phyloP scores from a whole-genome alignment of 2,113 vertebrate genomes.

The Chloroceryle aenea region DNA sequence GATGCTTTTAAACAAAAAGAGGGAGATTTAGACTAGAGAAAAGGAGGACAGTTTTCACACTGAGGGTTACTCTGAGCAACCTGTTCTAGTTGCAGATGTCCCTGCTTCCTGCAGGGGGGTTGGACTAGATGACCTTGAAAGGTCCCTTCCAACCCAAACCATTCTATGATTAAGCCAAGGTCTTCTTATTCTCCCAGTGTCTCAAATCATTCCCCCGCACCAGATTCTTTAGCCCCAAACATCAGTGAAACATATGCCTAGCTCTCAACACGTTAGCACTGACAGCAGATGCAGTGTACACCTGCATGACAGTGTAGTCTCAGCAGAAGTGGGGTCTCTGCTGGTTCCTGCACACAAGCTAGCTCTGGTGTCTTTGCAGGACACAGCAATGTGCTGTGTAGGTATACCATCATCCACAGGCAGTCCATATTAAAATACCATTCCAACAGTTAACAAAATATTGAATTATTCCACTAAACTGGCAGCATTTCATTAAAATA shows the following conservation, averaged over 20 bases:
- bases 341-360: background rate
- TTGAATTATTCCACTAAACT: background rate
- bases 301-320: background rate
- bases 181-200: background rate
- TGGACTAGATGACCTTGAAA: no score
- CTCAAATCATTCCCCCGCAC: background rate
- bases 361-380: background rate
- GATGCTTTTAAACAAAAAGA: no score
- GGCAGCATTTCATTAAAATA: slow-evolving; percentile 18
- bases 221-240: background rate
- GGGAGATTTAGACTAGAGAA: no score
- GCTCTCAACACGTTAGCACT: accelerated
- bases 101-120: no score
- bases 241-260: background rate
- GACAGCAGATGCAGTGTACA: accelerated
- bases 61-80: no score
- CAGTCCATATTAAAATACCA: background rate
- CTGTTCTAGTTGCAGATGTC: no score
- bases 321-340: background rate
- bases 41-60: no score
- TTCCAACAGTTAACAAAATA: background rate
- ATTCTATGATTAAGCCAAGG: background rate
- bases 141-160: no score
- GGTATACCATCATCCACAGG: background rate
- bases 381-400: background rate